Evolutionary conservation across 2,888 invertebrate genomes (phyloP).

Genomic region (Strigamia maritima): DNA sequence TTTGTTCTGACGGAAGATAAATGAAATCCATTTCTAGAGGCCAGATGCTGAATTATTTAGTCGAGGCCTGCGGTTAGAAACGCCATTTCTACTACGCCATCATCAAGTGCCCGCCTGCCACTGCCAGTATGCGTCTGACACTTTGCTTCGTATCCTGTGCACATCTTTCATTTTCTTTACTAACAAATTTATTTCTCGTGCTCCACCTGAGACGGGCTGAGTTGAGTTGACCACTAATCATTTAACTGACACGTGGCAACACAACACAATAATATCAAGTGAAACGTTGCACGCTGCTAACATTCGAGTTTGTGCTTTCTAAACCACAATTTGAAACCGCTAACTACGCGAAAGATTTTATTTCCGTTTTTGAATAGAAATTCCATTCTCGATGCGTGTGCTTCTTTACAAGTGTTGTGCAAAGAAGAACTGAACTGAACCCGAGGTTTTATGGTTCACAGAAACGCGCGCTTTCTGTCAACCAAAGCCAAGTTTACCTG

Average conservation of each 20-base stretch:
- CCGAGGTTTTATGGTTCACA: not conserved
- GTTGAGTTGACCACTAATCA: constrained; percentile 20
- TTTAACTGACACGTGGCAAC: not conserved
- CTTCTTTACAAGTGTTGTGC: constrained; percentile 12
- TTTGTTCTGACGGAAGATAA: constrained; percentile 18
- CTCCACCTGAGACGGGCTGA: constrained; percentile 6
- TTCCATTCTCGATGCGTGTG: not conserved
- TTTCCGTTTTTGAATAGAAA: not conserved
- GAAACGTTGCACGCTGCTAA: not conserved
- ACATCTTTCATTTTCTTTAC: not conserved
- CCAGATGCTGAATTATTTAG: constrained; percentile 21
- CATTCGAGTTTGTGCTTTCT: not conserved
- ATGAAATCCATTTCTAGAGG: constrained; percentile 7
- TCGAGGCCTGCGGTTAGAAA: not conserved
- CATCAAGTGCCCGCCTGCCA: constrained; percentile 17
- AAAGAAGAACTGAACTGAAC: not conserved
- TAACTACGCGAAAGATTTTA: not conserved
- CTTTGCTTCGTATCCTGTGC: not conserved
- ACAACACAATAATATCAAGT: not conserved
- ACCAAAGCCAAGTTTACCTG: constrained; percentile 20
- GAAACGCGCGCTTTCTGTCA: constrained; percentile 8
- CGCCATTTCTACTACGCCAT: not conserved
- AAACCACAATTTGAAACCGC: not conserved
- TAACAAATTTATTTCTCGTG: constrained; percentile 22
- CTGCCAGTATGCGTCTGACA: not conserved